phyloP scores from a whole-genome alignment of 2,888 invertebrate species.

The Xestia rhomboidea region DNA sequence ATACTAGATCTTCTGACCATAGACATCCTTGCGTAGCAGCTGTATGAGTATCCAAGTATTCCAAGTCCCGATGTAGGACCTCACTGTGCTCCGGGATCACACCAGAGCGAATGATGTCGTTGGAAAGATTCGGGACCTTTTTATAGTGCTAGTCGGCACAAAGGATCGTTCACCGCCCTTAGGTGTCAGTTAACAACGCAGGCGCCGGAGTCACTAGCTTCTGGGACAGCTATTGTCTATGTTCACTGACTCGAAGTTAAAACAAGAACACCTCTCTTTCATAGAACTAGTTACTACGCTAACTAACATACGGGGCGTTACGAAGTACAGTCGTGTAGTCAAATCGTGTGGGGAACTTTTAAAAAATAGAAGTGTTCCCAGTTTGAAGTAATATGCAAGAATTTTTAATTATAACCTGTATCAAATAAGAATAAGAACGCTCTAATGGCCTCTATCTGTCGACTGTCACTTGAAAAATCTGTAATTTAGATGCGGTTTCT shows the following conservation, averaged over 20 bases:
- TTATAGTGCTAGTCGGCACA: constrained; percentile 75
- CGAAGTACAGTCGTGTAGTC: constrained; percentile 44
- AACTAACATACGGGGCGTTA: constrained; percentile 46
- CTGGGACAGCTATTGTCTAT: constrained; percentile 80
- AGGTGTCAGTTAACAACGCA: constrained; percentile 82
- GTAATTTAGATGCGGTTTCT: neutral
- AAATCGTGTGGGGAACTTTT: constrained; percentile 24
- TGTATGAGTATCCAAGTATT: constrained; percentile 65
- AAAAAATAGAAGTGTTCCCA: neutral
- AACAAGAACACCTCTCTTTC: constrained; percentile 70
- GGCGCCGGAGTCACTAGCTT: constrained; percentile 81
- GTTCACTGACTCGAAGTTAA: constrained; percentile 80
- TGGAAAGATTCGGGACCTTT: constrained; percentile 72
- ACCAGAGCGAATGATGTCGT: constrained; percentile 87
- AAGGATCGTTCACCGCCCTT: constrained; percentile 82
- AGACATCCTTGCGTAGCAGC: constrained; percentile 78
- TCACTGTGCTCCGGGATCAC: constrained; percentile 83
- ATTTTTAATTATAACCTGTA: neutral
- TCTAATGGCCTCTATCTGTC: neutral
- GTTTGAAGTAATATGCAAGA: neutral
- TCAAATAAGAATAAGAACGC: neutral
- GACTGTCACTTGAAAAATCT: neutral
- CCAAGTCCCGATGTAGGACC: constrained; percentile 76
- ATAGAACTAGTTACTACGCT: constrained; percentile 61
- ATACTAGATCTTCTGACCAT: constrained; percentile 87